A percentile compares a stretch with the other conserved stretches of the same genome.
phyloP scores from a whole-genome alignment of 2,888 invertebrate species.

The Idaea straminata region DNA sequence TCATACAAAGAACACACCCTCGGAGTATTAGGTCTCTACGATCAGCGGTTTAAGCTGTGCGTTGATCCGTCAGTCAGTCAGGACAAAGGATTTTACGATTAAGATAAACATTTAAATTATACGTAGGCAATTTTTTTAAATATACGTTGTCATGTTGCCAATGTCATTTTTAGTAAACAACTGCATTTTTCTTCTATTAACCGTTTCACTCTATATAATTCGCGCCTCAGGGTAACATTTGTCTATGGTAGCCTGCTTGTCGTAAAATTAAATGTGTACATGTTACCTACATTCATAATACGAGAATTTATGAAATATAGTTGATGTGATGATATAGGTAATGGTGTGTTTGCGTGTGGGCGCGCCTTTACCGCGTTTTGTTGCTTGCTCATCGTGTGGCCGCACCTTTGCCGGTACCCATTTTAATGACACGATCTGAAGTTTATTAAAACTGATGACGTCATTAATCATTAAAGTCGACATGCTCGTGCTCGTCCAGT shows the following conservation, averaged over 20 bases:
- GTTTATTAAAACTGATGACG: conserved; percentile 32
- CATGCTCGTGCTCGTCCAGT: conserved; percentile 4
- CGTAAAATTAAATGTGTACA: conserved; percentile 65
- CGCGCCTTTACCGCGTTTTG: conserved; percentile 49
- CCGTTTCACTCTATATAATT: conserved; percentile 48
- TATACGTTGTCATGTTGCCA: neutral
- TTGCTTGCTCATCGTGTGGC: conserved; percentile 38
- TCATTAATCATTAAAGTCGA: conserved; percentile 19
- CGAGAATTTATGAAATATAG: conserved; percentile 65
- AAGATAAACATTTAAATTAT: too few relatives aligned
- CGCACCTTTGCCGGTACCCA: conserved; percentile 40
- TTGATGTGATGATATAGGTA: conserved; percentile 40
- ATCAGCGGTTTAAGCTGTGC: too few relatives aligned
- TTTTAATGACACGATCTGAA: conserved; percentile 27
- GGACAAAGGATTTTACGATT: too few relatives aligned
- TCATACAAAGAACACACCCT: too few relatives aligned
- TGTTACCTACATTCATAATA: conserved; percentile 64
- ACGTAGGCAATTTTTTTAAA: neutral
- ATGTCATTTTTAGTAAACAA: neutral
- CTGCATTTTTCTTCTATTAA: conserved; percentile 13
- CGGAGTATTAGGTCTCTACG: too few relatives aligned
- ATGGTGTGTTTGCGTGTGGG: conserved; percentile 70
- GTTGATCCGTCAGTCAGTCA: too few relatives aligned
- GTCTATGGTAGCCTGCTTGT: conserved; percentile 56
- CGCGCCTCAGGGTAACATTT: conserved; percentile 46